Evolutionary conservation across 2,888 invertebrate species (phyloP).

Genomic region (Iselma pallidipennis): DNA sequence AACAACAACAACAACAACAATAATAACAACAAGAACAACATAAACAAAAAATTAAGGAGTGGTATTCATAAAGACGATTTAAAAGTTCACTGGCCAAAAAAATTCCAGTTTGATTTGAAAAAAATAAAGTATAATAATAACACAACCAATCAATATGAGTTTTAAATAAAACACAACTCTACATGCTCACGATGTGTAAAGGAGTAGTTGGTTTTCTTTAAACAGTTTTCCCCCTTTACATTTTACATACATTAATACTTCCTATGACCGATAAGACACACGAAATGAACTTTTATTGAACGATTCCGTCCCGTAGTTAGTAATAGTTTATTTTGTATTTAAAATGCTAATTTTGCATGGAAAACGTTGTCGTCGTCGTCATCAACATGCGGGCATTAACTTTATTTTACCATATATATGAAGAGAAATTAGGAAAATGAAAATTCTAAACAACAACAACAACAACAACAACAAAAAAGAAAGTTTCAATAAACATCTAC

Average conservation of each 20-base stretch:
- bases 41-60: not conserved
- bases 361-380: conserved; percentile 7
- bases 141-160: not conserved
- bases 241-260: not conserved
- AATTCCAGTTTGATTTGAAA: not conserved
- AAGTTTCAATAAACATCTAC: no score
- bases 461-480: no score
- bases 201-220: not conserved
- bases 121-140: no score
- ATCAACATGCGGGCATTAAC: conserved; percentile 9
- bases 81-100: not conserved
- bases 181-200: not conserved
- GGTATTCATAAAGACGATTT: not conserved
- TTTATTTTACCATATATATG: no score
- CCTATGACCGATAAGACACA: conserved; percentile 10
- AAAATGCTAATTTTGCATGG: conserved; percentile 11
- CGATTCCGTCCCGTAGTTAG: not conserved
- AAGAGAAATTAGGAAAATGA: no score
- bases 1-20: not conserved
- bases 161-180: not conserved
- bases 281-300: not conserved
- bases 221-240: not conserved
- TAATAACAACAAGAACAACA: not conserved
- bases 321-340: not conserved
- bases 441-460: no score